Percentiles rank a stretch among this genome's conserved stretches.
phyloP scores from a whole-genome alignment of 2,888 invertebrate species.

The Phania funesta region DNA sequence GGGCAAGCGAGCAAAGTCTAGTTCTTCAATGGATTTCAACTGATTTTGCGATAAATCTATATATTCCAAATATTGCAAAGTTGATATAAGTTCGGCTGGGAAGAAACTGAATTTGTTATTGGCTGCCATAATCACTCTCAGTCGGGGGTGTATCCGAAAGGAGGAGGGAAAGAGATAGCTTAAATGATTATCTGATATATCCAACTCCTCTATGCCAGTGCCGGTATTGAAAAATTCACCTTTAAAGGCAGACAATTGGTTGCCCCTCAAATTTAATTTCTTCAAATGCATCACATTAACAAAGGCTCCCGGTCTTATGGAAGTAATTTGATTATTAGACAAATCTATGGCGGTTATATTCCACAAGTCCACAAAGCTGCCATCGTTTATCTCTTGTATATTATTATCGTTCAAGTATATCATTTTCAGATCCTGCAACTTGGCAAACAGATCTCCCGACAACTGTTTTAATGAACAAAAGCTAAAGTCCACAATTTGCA shows the following conservation, averaged over 20 bases:
- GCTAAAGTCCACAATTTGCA: conserved; percentile 88
- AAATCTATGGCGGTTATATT: conserved; percentile 89
- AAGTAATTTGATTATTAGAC: conserved; percentile 89
- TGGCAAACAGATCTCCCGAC: conserved; percentile 86
- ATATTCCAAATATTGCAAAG: conserved; percentile 88
- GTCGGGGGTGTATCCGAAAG: conserved; percentile 90
- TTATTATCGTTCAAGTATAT: conserved; percentile 87
- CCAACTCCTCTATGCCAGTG: conserved; percentile 89
- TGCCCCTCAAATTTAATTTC: conserved; percentile 86
- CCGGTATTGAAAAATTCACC: conserved; percentile 93
- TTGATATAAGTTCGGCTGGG: conserved; percentile 90
- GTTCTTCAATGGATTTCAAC: conserved; percentile 89
- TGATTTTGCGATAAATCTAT: conserved; percentile 89
- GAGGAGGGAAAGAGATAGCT: conserved; percentile 92
- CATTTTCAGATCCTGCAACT: conserved; percentile 84
- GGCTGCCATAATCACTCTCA: conserved; percentile 86
- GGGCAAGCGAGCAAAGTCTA: conserved; percentile 91
- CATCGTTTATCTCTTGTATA: conserved; percentile 88
- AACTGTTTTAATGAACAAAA: conserved; percentile 87
- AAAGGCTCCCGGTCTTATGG: conserved; percentile 88
- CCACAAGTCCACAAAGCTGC: conserved; percentile 87
- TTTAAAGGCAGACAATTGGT: conserved; percentile 89
- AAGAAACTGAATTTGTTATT: conserved; percentile 92
- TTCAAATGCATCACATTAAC: conserved; percentile 88
- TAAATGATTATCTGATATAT: conserved; percentile 89